Percentiles rank a stretch among this genome's conserved stretches.
Evolutionary conservation across 2,797 vertebrate species (phyloP).

Genomic region (Pangasius larnaudii): DNA sequence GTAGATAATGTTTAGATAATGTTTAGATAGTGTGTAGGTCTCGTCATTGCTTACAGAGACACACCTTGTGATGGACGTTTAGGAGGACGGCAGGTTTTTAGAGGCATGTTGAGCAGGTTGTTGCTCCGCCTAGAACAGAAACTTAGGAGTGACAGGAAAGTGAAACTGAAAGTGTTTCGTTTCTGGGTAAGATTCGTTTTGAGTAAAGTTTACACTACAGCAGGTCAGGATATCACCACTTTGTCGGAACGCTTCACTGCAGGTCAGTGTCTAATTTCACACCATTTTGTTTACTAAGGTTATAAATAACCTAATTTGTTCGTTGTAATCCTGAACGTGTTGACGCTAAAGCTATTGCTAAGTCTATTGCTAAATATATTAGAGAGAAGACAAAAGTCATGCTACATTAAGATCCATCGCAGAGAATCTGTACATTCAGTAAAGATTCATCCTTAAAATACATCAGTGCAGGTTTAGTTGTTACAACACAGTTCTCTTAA

Average conservation of each 20-base stretch:
- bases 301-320: background rate
- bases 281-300: background rate
- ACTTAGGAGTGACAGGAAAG: slow-evolving; percentile 35
- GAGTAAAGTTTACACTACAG: background rate
- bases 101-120: background rate
- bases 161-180: slow-evolving; percentile 30
- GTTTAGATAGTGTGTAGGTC: background rate
- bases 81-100: background rate
- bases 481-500: background rate
- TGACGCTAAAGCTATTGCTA: background rate
- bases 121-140: background rate
- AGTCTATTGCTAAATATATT: background rate
- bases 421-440: background rate
- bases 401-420: background rate
- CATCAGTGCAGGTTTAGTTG: background rate
- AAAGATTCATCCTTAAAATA: background rate
- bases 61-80: background rate
- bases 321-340: background rate
- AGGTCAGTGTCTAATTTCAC: slow-evolving; percentile 4
- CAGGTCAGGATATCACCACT: background rate
- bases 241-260: background rate
- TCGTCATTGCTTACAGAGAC: background rate
- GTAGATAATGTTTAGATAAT: background rate
- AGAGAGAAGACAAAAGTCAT: background rate
- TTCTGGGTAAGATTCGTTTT: background rate